Evolutionary conservation across 2,113 vertebrate genomes (phyloP).

Genomic region (Solea senegalensis): DNA sequence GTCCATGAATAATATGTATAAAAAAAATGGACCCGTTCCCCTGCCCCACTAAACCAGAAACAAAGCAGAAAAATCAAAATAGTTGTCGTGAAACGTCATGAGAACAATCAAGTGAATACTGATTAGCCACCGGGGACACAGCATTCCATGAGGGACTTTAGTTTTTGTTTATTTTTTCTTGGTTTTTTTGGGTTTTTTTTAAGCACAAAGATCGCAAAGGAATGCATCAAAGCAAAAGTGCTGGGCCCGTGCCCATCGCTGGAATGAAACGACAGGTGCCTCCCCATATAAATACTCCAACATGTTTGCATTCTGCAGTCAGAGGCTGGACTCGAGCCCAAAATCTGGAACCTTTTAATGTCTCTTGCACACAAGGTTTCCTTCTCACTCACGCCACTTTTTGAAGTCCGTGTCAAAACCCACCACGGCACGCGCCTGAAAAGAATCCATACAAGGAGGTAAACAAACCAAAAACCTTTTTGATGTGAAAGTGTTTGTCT

Average conservation of each 20-base stretch:
- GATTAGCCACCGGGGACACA: conserved; percentile 62
- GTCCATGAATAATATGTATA: conserved; percentile 51
- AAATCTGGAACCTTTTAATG: conserved; percentile 69
- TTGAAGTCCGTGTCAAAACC: conserved; percentile 74
- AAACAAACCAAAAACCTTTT: conserved; percentile 74
- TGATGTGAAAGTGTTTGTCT: conserved; percentile 69
- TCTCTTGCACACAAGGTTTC: conserved; percentile 71
- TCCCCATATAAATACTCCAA: conserved; percentile 51
- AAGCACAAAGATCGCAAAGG: conserved; percentile 74
- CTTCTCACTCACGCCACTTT: conserved; percentile 64
- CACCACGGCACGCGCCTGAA: conserved; percentile 64
- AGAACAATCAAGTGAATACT: conserved; percentile 54
- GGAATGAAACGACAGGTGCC: conserved; percentile 69
- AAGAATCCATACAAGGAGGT: conserved; percentile 67
- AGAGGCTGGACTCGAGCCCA: conserved; percentile 53
- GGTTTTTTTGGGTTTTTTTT: conserved; percentile 30
- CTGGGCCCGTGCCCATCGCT: conserved; percentile 55
- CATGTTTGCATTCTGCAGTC: conserved; percentile 66
- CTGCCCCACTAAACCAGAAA: neutral
- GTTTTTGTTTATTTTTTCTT: conserved; percentile 40
- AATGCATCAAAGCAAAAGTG: conserved; percentile 72
- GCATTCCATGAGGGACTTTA: conserved; percentile 60
- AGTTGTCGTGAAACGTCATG: conserved; percentile 49
- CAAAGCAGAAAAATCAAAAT: conserved; percentile 31
- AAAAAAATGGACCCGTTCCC: conserved; percentile 17